Evolutionary conservation across 2,888 invertebrate species (phyloP), one percentile per base, ranked within the genome.

Genomic region (Theretra japonica): DNA sequence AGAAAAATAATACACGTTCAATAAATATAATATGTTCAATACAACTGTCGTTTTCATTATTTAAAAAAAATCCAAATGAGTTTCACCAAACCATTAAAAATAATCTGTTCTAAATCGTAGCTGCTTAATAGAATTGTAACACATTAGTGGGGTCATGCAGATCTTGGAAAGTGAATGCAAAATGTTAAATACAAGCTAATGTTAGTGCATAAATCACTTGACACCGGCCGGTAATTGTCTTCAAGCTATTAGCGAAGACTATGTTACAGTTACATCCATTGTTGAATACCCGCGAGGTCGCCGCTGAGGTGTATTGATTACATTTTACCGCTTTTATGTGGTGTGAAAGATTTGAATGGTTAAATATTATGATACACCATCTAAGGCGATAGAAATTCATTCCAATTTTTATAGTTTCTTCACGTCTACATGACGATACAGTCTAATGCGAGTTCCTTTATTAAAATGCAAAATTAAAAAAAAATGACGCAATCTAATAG

Each of bases 321-420:
- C 65, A 23, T 23, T 41, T 65, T 65, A 48, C 65, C 65, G 65
- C 65, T 65, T 65, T 65, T 48, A 48, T 41, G 41, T 65, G 65
- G 65, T 48, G 65, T 65, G 65, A 65, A 65, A 48, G 23, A 65
- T 65, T 48, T 48, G 48, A 65, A 65, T 65, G 21, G 48, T 41
- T 48, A 23, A 65, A 65, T 48, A 65, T 65, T 65, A 48, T 65
- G 48, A 65, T 65, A 48, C 41, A 65, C 65, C 41, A 65, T 65
- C 15, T 65, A 65, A 11, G 48, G 23, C 11, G 23, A 65, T 65
- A 23, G 41, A 23, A 17, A 21, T 65, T 68, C 72, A 73, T 65
- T 21, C 5, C 2, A 65, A 65, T 48, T 48, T 23, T 25, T 17
- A 65, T 65, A 23, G 41, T 23, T 73, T 70, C 59, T 70, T 25